Evolutionary conservation across 2,113 vertebrate species (phyloP).

Genomic region (Eidolon helvum): DNA sequence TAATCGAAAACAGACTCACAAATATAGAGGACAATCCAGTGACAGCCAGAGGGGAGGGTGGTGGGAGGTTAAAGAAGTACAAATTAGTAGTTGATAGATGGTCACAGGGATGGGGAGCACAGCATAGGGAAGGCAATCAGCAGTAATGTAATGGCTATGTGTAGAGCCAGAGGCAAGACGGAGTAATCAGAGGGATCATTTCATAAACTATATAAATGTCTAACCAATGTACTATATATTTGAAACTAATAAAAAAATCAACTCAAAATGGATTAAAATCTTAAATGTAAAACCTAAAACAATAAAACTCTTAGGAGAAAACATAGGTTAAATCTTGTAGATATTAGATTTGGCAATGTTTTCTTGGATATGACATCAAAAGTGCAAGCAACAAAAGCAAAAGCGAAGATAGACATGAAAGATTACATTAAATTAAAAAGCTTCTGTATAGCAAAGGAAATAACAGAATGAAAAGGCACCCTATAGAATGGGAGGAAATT

Average conservation of each 20-base stretch:
- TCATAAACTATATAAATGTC: too few relatives aligned
- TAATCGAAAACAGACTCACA: too few relatives aligned
- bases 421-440: background rate
- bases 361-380: background rate
- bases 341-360: background rate
- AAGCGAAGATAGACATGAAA: background rate
- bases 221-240: too few relatives aligned
- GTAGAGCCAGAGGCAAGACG: too few relatives aligned
- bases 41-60: too few relatives aligned
- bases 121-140: too few relatives aligned
- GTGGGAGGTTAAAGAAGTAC: too few relatives aligned
- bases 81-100: too few relatives aligned
- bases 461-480: background rate
- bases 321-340: background rate
- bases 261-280: background rate
- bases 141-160: too few relatives aligned
- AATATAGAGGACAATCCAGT: too few relatives aligned
- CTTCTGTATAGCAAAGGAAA: background rate
- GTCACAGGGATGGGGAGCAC: too few relatives aligned
- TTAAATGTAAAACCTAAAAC: background rate
- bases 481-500: background rate
- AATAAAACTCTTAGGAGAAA: background rate
- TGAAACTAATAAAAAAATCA: background rate
- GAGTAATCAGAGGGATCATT: too few relatives aligned
- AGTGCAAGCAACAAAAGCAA: background rate